These are phyloP conservation scores for Lepisosteus osseus DNA, from an alignment of 2,113 vertebrate species.

Conservation along the genomic window DNA sequence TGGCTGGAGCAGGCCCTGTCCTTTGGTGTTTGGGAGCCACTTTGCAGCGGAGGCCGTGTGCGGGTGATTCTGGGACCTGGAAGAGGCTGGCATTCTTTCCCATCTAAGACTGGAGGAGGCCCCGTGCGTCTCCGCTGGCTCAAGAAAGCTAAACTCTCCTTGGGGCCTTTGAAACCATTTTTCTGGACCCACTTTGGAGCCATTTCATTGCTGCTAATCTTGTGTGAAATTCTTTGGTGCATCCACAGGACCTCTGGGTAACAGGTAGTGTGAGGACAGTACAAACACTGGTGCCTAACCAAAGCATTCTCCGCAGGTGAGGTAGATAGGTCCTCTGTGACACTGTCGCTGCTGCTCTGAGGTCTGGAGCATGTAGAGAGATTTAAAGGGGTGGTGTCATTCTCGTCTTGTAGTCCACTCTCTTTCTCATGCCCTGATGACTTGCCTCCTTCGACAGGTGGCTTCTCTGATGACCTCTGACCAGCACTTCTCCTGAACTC, in stretches of 20 bases:
- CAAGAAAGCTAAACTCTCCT: slow-evolving; percentile 62
- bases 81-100: slow-evolving; percentile 84
- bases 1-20: slow-evolving; percentile 42
- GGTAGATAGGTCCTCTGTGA: slow-evolving; percentile 41
- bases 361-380: slow-evolving; percentile 47
- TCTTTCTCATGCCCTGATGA: not conserved
- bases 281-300: slow-evolving; percentile 80
- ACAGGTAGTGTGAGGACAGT: slow-evolving; percentile 83
- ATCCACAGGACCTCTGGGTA: slow-evolving; percentile 95
- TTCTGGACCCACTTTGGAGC: slow-evolving; percentile 82
- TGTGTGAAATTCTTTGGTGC: slow-evolving; percentile 89
- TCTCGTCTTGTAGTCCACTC: not conserved
- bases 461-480: not conserved
- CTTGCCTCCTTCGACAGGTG: not conserved
- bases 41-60: slow-evolving; percentile 67
- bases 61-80: slow-evolving; percentile 66
- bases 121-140: slow-evolving; percentile 77
- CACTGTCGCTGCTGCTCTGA: slow-evolving; percentile 41
- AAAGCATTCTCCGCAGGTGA: slow-evolving; percentile 62
- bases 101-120: slow-evolving; percentile 80
- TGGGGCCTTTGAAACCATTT: slow-evolving; percentile 64
- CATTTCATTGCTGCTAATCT: slow-evolving; percentile 74
- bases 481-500: not conserved
- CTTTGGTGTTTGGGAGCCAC: slow-evolving; percentile 44
- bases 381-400: slow-evolving; percentile 42